Evolutionary conservation across 2,113 vertebrate species (phyloP), one percentile per base, ranked within the genome.

Genomic region (Melanostigma gelatinosum): DNA sequence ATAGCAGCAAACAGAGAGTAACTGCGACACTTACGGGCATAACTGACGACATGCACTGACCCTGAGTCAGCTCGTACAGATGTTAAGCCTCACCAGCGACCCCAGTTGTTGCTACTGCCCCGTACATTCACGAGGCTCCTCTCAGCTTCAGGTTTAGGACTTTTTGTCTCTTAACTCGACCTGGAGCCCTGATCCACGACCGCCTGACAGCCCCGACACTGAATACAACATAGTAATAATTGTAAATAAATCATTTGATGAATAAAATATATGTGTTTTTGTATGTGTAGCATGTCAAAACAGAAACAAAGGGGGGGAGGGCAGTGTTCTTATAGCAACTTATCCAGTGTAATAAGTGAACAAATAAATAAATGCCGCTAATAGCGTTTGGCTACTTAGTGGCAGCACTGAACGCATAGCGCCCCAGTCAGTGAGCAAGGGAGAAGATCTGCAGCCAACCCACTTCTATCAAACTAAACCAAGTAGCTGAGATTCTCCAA

Each of bases 171-270:
- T 29, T 5, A 55, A 46, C 38, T 79, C 11, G 27, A 32, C 44
- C 22, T 57, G 57, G 6, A n/a, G 29, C 8, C 16, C 48, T n/a
- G 54, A 73, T 50, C 70, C 70, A 60, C 0, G 18, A 50, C 62
- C 8, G 29, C 22, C 64, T 36, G 55, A 57, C 27, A 16, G 18
- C n/a, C 27, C 15, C 6, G 29, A 24, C 18, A 66, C 24, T 29
- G 20, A 24, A 18, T 18, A 61, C 29, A 38, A 68, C 55, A 22
- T 0, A 29, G 34, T 18, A 34, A 77, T 50, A 46, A 46, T 7
- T 34, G 67, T 44, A 71, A 71, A 64, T 44, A 79, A 71, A 79
- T 57, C 10, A 55, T 44, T 32, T 63, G 0, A 44, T 29, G 4
- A 44, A 58, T 57, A 36, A n/a, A 58, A 76, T 54, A 34, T 58